Conservation (phyloP, 37 sponge, comb jelly and placozoan species). For the Bolinopsis microptera region DNA sequence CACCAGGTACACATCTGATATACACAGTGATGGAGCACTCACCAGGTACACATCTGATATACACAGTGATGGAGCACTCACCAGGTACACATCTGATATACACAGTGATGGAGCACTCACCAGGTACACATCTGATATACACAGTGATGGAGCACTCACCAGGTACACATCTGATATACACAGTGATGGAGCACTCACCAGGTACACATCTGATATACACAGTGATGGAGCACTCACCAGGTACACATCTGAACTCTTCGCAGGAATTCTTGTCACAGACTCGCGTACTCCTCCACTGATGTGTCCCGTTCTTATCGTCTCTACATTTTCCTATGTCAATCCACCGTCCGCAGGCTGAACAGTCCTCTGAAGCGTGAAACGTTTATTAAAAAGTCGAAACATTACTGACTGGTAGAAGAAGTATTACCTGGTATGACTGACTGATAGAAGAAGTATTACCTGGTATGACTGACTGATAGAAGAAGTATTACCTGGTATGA, state of each 20-base stretch:
- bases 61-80: too few relatives aligned
- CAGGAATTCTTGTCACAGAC: neutral
- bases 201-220: constrained; percentile 42
- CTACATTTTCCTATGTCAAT: neutral
- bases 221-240: too few relatives aligned
- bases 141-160: too few relatives aligned
- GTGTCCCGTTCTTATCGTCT: neutral
- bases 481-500: too few relatives aligned
- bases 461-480: too few relatives aligned
- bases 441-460: too few relatives aligned
- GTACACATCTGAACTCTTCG: constrained; percentile 38
- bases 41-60: constrained; percentile 35
- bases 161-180: constrained; percentile 30
- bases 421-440: too few relatives aligned
- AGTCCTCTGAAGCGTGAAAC: neutral
- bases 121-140: constrained; percentile 35
- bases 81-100: constrained; percentile 30
- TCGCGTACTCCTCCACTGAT: constrained; percentile 15
- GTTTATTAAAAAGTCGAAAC: neutral
- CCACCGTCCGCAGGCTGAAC: constrained; percentile 1
- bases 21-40: too few relatives aligned
- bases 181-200: too few relatives aligned
- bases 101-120: too few relatives aligned
- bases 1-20: constrained; percentile 27
- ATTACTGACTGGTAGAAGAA: too few relatives aligned